Base-by-base conservation (phyloP, 2,113 vertebrate species). In the Protobothrops flavoviridis region DNA sequence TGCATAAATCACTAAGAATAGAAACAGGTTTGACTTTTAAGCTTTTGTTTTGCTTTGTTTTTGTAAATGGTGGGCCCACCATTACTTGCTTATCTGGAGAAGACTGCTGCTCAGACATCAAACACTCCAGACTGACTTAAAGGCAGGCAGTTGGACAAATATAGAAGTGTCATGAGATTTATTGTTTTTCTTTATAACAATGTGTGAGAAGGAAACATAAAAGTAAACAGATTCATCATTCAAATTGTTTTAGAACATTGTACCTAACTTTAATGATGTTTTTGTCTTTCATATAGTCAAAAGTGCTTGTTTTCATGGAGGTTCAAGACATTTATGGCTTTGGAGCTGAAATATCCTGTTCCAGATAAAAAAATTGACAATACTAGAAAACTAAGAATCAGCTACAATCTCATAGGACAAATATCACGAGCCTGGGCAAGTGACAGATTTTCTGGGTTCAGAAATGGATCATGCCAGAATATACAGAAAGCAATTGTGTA, bases 401-500 rank as follows among this genome's bases (percentile, higher is more conserved):
- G 89, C 90, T 59, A 0, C 29, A 57, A 55, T 93, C 55, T 92
- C 64, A 92, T 85, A 90, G 90, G 33, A 90, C 53, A 15, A 69
- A 69, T 69, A 69, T 69, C 64, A 69, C 13, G 64, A 64, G 29
- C 45, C 94, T 61, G 39, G 17, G 4, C 64, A 23, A 55, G 89
- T 0, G 0, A 94, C 12, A 81, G 87, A 94, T 94, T 94, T 96
- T 96, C 90, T 61, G 88, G 21, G n/a, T 87, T 96, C 94, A 93
- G 92, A 94, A 95, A 93, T 5, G 93, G 92, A 96, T 94, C 55
- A 26, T 87, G 29, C n/a, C 88, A 94, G 94, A 55, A 95, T 96
- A 94, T 85, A 91, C 52, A 81, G 93, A 93, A 90, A 69, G 64
- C 57, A 96, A 85, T 90, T 61, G 53, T 10, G 43, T 39, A 39